A percentile compares a stretch with the other conserved stretches of the same genome.
Evolutionary conservation across 2,113 vertebrate genomes (phyloP).

Genomic region (Tyto alba): DNA sequence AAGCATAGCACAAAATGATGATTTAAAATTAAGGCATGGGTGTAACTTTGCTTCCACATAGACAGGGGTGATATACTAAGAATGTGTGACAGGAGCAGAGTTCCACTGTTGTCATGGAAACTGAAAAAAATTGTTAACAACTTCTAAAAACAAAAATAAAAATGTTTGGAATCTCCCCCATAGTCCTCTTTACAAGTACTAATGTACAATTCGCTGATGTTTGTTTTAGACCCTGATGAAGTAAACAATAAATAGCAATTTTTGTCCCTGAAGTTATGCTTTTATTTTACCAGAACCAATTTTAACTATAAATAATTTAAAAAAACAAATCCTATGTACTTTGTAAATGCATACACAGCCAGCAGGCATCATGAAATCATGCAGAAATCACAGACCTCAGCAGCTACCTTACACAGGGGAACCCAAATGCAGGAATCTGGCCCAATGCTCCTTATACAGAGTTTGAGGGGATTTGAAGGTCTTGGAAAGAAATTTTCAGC

Average conservation of each 20-base stretch:
- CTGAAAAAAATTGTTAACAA: background rate
- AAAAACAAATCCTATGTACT: background rate
- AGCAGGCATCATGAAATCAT: background rate
- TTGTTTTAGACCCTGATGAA: background rate
- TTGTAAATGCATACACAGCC: background rate
- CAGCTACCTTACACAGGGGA: background rate
- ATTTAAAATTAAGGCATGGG: background rate
- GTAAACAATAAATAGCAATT: background rate
- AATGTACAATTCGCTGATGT: background rate
- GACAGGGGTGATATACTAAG: background rate
- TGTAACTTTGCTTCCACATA: background rate
- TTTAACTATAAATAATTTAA: background rate
- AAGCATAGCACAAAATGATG: background rate
- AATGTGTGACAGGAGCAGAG: background rate
- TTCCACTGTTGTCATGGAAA: background rate
- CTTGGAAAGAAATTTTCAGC: background rate
- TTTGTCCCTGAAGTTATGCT: background rate
- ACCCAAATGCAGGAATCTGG: background rate
- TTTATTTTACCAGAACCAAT: background rate
- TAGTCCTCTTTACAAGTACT: background rate
- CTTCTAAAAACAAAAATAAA: background rate
- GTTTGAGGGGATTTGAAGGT: background rate
- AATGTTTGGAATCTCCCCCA: background rate
- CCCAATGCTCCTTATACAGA: background rate
- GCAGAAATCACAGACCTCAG: background rate